phyloP scores from a whole-genome alignment of 2,113 vertebrate genomes.

The Leptobrachium leishanense region DNA sequence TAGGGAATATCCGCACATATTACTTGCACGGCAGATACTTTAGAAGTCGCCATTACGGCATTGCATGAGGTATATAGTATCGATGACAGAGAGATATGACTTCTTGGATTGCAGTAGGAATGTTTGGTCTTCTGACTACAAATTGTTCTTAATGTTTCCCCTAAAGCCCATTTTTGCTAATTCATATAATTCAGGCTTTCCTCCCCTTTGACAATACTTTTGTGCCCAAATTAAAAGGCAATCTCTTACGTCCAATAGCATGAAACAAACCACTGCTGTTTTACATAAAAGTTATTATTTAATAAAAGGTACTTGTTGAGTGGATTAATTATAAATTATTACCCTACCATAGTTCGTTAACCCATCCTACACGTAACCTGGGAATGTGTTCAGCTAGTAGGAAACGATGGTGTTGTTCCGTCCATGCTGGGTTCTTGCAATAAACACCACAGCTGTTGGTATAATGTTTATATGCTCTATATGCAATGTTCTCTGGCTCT shows the following conservation, averaged over 20 bases:
- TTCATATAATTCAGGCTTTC: not conserved
- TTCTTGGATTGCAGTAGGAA: not conserved
- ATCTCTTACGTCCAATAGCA: conserved; percentile 12
- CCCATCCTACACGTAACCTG: not conserved
- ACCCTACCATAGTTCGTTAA: not conserved
- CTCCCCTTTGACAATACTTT: not conserved
- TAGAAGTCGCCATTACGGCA: too few relatives aligned
- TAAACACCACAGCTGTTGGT: conserved; percentile 29
- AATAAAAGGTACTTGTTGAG: not conserved
- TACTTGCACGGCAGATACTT: too few relatives aligned
- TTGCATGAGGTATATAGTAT: too few relatives aligned
- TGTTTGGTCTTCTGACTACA: not conserved
- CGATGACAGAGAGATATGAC: too few relatives aligned
- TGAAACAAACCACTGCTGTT: conserved; percentile 21
- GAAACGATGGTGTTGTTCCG: conserved; percentile 10
- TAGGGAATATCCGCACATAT: too few relatives aligned
- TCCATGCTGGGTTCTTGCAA: conserved; percentile 28
- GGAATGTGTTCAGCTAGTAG: conserved; percentile 14
- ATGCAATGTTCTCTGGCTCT: conserved; percentile 34
- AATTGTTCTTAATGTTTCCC: conserved; percentile 5
- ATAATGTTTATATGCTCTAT: conserved; percentile 44
- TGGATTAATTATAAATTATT: conserved; percentile 30
- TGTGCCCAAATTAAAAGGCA: not conserved
- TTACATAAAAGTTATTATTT: conserved; percentile 26
- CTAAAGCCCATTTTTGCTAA: not conserved